phyloP scores from a whole-genome alignment of 1,140 invertebrate species.

The Calliopsis andreniformis region DNA sequence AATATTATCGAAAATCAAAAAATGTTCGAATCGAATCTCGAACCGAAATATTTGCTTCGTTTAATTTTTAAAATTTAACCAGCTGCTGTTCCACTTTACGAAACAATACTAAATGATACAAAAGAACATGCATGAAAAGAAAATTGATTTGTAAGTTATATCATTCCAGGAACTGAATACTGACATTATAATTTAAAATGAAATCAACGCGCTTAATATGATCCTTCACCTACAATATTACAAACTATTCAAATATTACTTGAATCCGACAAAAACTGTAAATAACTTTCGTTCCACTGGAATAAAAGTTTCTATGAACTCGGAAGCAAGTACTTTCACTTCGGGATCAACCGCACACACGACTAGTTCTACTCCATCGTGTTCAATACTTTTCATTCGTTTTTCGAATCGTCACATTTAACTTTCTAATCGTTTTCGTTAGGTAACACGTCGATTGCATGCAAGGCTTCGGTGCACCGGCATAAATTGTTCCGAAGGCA shows the following conservation, averaged over 20 bases:
- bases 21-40: not conserved
- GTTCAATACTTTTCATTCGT: conserved; percentile 21
- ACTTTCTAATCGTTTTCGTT: too few relatives aligned
- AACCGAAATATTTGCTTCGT: not conserved
- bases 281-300: not conserved
- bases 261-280: too few relatives aligned
- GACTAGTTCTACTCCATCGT: not conserved
- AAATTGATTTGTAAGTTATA: not conserved
- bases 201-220: not conserved
- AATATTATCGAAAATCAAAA: not conserved
- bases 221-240: too few relatives aligned
- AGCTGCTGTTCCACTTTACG: too few relatives aligned
- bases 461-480: too few relatives aligned
- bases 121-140: not conserved
- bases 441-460: too few relatives aligned
- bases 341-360: too few relatives aligned
- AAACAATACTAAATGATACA: not conserved
- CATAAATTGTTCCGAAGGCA: too few relatives aligned
- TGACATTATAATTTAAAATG: conserved; percentile 22
- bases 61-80: not conserved
- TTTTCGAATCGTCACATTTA: not conserved
- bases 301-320: not conserved
- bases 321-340: conserved; percentile 10
- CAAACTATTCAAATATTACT: too few relatives aligned
- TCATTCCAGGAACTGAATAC: not conserved